A percentile compares a stretch with the other conserved stretches of the same genome.
phyloP scores from a whole-genome alignment of 2,888 invertebrate genomes.

The Nomada lathburiana region DNA sequence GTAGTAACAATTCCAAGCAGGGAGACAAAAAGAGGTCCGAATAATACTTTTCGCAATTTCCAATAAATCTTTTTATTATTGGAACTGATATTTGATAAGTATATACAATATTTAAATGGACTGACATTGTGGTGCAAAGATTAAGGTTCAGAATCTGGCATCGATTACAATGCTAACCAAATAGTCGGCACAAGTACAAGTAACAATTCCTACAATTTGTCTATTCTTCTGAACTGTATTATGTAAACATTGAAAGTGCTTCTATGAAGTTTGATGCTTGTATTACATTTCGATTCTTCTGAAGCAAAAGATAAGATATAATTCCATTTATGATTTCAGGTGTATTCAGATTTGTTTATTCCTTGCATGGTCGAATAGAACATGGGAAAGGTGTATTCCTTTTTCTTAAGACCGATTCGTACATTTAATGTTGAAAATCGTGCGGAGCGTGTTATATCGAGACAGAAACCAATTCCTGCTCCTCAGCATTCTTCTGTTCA shows the following conservation, averaged over 20 bases:
- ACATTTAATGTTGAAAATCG: conserved; percentile 92
- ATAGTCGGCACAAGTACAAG: background rate
- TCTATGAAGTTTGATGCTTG: background rate
- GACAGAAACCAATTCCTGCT: conserved; percentile 88
- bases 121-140: background rate
- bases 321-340: conserved; percentile 12
- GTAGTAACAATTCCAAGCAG: background rate
- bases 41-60: background rate
- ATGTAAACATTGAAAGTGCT: background rate
- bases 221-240: background rate
- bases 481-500: conserved; percentile 88
- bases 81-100: background rate
- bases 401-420: conserved; percentile 87
- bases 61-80: background rate
- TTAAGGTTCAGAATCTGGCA: background rate
- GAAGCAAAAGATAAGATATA: background rate
- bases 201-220: background rate
- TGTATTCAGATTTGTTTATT: background rate
- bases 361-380: background rate
- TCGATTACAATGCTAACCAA: background rate
- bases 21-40: background rate
- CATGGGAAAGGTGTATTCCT: conserved; percentile 89
- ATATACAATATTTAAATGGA: background rate
- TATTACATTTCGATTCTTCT: background rate
- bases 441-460: conserved; percentile 89